Evolutionary conservation across 30 jellyfish, hydroid and myxozoan species (phyloP).

Genomic region (Cassiopea xamachana): DNA sequence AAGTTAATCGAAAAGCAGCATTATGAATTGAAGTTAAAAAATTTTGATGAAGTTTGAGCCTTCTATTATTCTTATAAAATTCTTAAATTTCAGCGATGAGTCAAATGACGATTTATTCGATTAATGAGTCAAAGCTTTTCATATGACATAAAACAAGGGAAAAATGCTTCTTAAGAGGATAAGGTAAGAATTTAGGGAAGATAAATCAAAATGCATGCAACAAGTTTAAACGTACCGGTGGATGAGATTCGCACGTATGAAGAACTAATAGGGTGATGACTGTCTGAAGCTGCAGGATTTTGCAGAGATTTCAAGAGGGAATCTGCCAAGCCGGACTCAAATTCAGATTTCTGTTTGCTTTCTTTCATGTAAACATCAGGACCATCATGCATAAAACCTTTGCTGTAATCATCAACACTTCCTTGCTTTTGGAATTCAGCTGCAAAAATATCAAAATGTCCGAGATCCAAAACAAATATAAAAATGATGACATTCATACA

Average conservation of each 20-base stretch:
- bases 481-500: background rate
- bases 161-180: too few relatives aligned
- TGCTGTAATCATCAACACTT: conserved; percentile 42
- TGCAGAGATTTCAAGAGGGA: conserved; percentile 59
- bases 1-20: too few relatives aligned
- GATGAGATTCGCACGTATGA: conserved; percentile 52
- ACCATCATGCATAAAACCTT: conserved; percentile 78
- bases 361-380: conserved; percentile 63
- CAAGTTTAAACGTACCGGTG: conserved; percentile 7
- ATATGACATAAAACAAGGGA: too few relatives aligned
- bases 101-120: too few relatives aligned
- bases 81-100: too few relatives aligned
- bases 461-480: background rate
- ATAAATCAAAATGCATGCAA: background rate
- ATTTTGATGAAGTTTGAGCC: too few relatives aligned
- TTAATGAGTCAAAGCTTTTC: too few relatives aligned
- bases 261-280: conserved; percentile 32
- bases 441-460: background rate
- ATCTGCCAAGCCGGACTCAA: conserved; percentile 66
- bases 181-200: background rate
- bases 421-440: conserved; percentile 36
- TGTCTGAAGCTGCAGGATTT: conserved; percentile 20
- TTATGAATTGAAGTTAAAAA: too few relatives aligned
- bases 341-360: conserved; percentile 1
- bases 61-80: too few relatives aligned